These are phyloP conservation scores for Rhinoderma darwinii DNA, from an alignment of 2,113 vertebrate species.

Conservation along the genomic window DNA sequence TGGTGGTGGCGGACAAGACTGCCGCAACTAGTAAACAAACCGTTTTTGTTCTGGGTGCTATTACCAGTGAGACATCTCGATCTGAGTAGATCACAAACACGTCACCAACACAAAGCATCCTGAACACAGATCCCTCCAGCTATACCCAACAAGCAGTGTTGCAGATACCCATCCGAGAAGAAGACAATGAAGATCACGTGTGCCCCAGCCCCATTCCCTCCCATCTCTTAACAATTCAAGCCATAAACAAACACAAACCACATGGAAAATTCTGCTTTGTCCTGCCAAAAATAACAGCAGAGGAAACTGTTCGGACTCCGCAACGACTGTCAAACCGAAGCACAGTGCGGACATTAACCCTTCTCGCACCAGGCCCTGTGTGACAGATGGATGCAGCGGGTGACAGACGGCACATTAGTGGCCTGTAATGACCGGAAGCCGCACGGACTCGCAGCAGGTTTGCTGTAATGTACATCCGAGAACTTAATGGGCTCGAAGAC, in stretches of 20 bases:
- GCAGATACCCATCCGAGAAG: background rate
- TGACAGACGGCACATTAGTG: background rate
- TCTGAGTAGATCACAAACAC: too few species aligned
- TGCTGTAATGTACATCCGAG: background rate
- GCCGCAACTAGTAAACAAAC: too few species aligned
- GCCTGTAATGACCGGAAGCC: background rate
- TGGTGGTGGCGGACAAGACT: too few species aligned
- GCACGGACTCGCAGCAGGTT: background rate
- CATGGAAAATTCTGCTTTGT: conserved; percentile 39
- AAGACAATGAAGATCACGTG: background rate
- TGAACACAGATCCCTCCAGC: background rate
- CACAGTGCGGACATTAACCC: background rate
- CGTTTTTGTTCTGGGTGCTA: too few species aligned
- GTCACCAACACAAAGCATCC: background rate
- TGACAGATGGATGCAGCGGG: background rate
- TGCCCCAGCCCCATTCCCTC: background rate
- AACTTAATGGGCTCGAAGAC: conserved; percentile 43
- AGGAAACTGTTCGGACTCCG: background rate
- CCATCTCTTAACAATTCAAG: background rate
- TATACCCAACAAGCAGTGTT: background rate
- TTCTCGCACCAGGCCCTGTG: background rate
- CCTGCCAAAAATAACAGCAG: conserved; percentile 17
- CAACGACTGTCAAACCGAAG: background rate
- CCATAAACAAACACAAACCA: conserved; percentile 36
- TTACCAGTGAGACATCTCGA: too few species aligned